Percentiles rank a stretch among this genome's conserved stretches.
These are phyloP conservation scores for Cheilosia grossa DNA, from an alignment of 2,888 invertebrate genomes.

Conservation along the genomic window DNA sequence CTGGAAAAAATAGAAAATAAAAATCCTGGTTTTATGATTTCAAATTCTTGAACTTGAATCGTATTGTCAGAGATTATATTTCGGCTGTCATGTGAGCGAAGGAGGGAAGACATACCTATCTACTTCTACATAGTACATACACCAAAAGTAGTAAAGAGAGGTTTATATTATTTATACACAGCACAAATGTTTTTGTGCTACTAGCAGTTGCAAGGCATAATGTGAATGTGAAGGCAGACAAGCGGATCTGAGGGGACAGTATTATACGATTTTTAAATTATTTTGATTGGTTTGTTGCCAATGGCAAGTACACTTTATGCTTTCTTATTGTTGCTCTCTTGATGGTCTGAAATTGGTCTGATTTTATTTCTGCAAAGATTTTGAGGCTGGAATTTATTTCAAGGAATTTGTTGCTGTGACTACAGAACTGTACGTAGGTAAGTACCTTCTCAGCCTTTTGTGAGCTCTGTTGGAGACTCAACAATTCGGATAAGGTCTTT, in stretches of 20 bases:
- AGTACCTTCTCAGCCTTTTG: too few species aligned
- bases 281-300: conserved; percentile 59
- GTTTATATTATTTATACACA: not conserved
- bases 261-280: conserved; percentile 71
- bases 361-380: too few species aligned
- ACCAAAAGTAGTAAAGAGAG: conserved; percentile 27
- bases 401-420: too few species aligned
- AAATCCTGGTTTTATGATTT: conserved; percentile 73
- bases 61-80: conserved; percentile 51
- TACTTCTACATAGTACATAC: too few species aligned
- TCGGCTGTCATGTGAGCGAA: not conserved
- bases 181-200: not conserved
- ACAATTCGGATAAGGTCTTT: too few species aligned
- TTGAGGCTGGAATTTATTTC: too few species aligned
- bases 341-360: not conserved
- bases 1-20: not conserved
- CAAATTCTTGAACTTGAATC: conserved; percentile 69
- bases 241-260: conserved; percentile 22
- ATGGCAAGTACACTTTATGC: conserved; percentile 2
- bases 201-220: conserved; percentile 20
- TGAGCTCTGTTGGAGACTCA: too few species aligned
- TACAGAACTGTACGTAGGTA: too few species aligned
- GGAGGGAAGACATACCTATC: conserved; percentile 3
- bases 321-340: not conserved
- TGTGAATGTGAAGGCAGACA: conserved; percentile 2